A percentile compares a stretch with the other conserved stretches of the same genome.
phyloP scores from a whole-genome alignment of 1,140 invertebrate species.

The Lasioglossum albipes region DNA sequence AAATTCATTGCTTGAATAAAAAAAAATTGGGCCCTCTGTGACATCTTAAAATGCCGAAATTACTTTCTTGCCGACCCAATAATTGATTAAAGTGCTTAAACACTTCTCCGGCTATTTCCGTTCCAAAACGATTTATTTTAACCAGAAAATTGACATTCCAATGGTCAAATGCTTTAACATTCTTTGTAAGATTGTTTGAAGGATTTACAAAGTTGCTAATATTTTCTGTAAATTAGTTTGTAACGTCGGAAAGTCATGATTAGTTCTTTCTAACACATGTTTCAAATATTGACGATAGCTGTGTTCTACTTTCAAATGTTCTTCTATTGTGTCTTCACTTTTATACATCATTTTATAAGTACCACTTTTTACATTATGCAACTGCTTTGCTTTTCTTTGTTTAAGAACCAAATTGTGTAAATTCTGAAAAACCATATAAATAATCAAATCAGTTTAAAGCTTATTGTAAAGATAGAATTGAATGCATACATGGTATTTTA shows the following conservation, averaged over 20 bases:
- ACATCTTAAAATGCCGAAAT: too few species aligned
- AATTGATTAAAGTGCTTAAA: neutral
- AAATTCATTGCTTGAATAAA: too few species aligned
- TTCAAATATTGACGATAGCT: conserved; percentile 79
- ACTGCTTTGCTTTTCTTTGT: conserved; percentile 82
- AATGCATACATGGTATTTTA: conserved; percentile 66
- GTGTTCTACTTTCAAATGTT: conserved; percentile 79
- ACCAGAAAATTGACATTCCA: neutral
- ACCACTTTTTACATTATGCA: conserved; percentile 79
- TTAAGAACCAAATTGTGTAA: conserved; percentile 83
- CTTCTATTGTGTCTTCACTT: conserved; percentile 76
- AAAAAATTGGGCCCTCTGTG: too few species aligned
- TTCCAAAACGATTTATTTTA: neutral
- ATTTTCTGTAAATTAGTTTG: conserved; percentile 79
- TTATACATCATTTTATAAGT: conserved; percentile 79
- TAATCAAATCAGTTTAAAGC: conserved; percentile 30
- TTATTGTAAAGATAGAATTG: neutral
- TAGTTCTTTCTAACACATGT: conserved; percentile 80
- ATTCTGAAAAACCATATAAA: conserved; percentile 74
- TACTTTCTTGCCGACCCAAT: neutral
- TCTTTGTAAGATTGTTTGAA: conserved; percentile 47
- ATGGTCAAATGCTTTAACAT: neutral
- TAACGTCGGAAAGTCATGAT: conserved; percentile 82
- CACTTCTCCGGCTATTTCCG: neutral
- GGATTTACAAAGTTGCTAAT: conserved; percentile 77